Percentiles rank a stretch among this genome's conserved stretches.
Evolutionary conservation across 2,113 vertebrate species (phyloP).

Genomic region (Lepus europaeus): DNA sequence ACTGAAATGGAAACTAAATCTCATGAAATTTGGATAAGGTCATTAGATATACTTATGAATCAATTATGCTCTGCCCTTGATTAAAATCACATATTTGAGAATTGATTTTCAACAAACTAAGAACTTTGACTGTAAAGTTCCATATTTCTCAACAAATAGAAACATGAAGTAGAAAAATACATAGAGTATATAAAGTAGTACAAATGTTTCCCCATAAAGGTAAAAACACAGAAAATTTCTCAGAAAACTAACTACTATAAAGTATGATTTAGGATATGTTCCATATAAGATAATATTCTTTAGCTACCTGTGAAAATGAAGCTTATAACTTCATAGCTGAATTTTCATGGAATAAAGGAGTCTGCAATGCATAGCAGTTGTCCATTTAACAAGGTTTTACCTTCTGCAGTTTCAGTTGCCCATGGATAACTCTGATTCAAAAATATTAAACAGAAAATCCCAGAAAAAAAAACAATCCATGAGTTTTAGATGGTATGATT

Average conservation of each 20-base stretch:
- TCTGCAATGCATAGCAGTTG: not conserved
- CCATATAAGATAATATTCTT: conserved; percentile 45
- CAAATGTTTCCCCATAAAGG: not conserved
- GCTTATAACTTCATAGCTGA: not conserved
- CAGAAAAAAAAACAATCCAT: not conserved
- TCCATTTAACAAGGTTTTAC: not conserved
- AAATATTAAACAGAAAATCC: not conserved
- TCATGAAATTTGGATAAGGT: not conserved
- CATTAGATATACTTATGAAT: not conserved
- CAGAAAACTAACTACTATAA: not conserved
- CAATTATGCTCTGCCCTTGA: not conserved
- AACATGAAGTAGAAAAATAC: not conserved
- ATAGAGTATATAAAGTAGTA: not conserved
- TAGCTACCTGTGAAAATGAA: conserved; percentile 25
- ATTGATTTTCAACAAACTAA: conserved; percentile 45
- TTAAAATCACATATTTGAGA: conserved; percentile 56
- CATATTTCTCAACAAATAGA: not conserved
- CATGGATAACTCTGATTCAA: not conserved
- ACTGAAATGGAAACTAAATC: conserved; percentile 17
- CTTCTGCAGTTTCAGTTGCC: not conserved
- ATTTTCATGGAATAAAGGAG: not conserved
- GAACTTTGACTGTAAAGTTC: not conserved
- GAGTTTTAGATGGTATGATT: not conserved
- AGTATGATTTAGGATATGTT: not conserved
- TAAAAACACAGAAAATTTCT: not conserved